phyloP scores from a whole-genome alignment of 1,140 invertebrate species.

The Melitaea cinxia region DNA sequence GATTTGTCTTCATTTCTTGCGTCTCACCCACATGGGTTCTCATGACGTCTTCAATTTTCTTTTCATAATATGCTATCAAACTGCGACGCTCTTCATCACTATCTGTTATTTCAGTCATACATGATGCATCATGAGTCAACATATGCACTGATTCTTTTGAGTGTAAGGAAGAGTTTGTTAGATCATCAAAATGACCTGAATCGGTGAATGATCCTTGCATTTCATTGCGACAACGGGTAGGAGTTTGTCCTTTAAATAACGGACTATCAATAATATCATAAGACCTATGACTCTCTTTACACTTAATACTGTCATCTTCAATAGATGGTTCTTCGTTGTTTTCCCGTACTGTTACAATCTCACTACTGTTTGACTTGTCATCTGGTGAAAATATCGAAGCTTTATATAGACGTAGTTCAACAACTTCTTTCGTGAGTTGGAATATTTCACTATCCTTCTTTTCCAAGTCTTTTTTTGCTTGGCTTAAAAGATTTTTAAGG shows the following conservation, averaged over 20 bases:
- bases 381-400: constrained; percentile 88
- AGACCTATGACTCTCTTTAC: constrained; percentile 56
- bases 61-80: constrained; percentile 87
- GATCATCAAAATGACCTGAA: constrained; percentile 93
- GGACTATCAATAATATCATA: constrained; percentile 75
- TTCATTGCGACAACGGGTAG: constrained; percentile 75
- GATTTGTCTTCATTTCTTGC: constrained; percentile 87
- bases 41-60: constrained; percentile 87
- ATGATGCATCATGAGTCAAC: constrained; percentile 81
- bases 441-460: constrained; percentile 91
- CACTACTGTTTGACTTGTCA: constrained; percentile 87
- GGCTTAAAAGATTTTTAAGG: constrained; percentile 86
- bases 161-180: constrained; percentile 86
- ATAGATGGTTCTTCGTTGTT: constrained; percentile 82
- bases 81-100: constrained; percentile 85
- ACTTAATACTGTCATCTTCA: constrained; percentile 77
- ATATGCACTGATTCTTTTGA: constrained; percentile 86
- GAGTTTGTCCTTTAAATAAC: constrained; percentile 66
- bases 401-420: constrained; percentile 90
- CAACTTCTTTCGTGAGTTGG: constrained; percentile 90
- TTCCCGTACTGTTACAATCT: constrained; percentile 87
- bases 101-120: constrained; percentile 79
- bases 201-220: constrained; percentile 89
- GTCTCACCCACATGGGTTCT: constrained; percentile 86
- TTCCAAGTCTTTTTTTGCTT: constrained; percentile 88